Evolutionary conservation across 2,888 invertebrate genomes (phyloP).

Genomic region (Heliconius erato): DNA sequence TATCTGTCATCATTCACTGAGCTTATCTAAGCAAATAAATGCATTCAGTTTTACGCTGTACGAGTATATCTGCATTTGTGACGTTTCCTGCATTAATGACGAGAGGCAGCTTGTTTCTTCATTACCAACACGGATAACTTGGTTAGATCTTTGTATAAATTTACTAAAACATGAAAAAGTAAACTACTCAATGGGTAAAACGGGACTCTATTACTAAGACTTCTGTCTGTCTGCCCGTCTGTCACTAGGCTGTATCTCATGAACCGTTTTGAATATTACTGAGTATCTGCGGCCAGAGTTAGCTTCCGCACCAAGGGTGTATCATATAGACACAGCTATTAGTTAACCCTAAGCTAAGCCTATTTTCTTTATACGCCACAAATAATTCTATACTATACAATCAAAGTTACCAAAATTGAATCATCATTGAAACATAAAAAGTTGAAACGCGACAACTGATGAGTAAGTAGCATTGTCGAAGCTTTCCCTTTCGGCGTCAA

Average conservation of each 20-base stretch:
- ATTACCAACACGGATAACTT: conserved; percentile 12
- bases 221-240: too few relatives aligned
- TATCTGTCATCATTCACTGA: background rate
- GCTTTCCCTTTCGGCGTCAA: conserved; percentile 75
- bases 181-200: too few relatives aligned
- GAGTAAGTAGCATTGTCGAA: conserved; percentile 64
- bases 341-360: too few relatives aligned
- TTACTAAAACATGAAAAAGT: too few relatives aligned
- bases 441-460: conserved; percentile 54
- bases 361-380: too few relatives aligned
- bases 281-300: too few relatives aligned
- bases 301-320: too few relatives aligned
- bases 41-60: background rate
- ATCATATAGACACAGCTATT: too few relatives aligned
- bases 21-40: conserved; percentile 12
- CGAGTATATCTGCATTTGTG: background rate
- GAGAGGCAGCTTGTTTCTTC: background rate
- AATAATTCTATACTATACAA: background rate
- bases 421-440: conserved; percentile 44
- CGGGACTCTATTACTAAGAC: too few relatives aligned
- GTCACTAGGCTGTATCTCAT: too few relatives aligned
- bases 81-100: conserved; percentile 10
- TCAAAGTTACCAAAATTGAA: background rate
- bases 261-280: too few relatives aligned
- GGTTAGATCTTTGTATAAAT: background rate